A percentile compares a stretch with the other conserved stretches of the same genome.
These are phyloP conservation scores for Furcula furcula DNA, from an alignment of 2,888 invertebrate genomes.

Conservation along the genomic window DNA sequence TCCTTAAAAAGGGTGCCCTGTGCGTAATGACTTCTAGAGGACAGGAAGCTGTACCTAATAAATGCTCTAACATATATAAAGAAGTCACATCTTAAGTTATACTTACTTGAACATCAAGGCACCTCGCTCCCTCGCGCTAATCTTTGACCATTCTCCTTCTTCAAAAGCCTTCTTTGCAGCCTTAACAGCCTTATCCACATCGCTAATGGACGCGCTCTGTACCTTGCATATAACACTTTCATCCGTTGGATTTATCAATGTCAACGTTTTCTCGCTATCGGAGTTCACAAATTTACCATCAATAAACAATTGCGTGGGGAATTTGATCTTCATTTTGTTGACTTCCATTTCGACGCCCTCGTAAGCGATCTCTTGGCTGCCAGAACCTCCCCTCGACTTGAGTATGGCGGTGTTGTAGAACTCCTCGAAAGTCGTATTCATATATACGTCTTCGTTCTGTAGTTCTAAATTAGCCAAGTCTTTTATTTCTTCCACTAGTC, in stretches of 20 bases:
- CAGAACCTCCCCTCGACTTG: slow-evolving; percentile 82
- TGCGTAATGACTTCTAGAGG: no score
- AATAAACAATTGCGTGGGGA: slow-evolving; percentile 95
- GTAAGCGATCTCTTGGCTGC: slow-evolving; percentile 82
- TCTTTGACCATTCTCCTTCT: slow-evolving; percentile 95
- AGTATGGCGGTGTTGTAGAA: slow-evolving; percentile 87
- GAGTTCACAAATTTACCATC: slow-evolving; percentile 94
- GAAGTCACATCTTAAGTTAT: no score
- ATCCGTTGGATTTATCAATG: slow-evolving; percentile 91
- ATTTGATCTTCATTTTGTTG: slow-evolving; percentile 92
- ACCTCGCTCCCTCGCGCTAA: slow-evolving; percentile 95
- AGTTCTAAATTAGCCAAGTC: slow-evolving; percentile 88
- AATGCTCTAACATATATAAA: no score
- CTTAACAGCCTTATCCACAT: slow-evolving; percentile 93
- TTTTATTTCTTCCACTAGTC: slow-evolving; percentile 95
- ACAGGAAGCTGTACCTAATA: no score
- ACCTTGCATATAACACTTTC: slow-evolving; percentile 90
- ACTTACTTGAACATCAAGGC: slow-evolving; percentile 89
- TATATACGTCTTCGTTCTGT: slow-evolving; percentile 95
- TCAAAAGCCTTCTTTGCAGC: slow-evolving; percentile 95
- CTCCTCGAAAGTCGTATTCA: slow-evolving; percentile 94
- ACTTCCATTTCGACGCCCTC: slow-evolving; percentile 88
- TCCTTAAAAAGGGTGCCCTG: no score
- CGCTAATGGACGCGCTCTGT: slow-evolving; percentile 87
- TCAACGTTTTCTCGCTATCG: slow-evolving; percentile 83